A percentile compares a stretch with the other conserved stretches of the same genome.
These are phyloP conservation scores for Guaruba guarouba DNA, from an alignment of 2,113 vertebrate genomes.

Conservation along the genomic window DNA sequence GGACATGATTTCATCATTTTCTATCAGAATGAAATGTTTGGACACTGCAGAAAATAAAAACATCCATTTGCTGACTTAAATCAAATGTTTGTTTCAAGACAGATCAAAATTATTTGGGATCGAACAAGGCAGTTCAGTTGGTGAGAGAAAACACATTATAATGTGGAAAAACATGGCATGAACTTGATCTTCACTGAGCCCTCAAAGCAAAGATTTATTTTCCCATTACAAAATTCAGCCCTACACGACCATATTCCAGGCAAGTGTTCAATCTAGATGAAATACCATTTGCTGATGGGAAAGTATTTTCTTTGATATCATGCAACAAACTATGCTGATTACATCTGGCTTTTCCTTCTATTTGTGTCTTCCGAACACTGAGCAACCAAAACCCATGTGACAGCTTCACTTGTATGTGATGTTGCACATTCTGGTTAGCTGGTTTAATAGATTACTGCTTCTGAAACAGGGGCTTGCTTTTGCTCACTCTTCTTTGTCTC, in stretches of 20 bases:
- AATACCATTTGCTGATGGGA: background rate
- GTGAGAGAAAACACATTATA: background rate
- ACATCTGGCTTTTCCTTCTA: background rate
- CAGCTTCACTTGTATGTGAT: background rate
- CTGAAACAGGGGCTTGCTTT: background rate
- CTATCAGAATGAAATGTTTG: constrained; percentile 33
- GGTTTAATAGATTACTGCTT: background rate
- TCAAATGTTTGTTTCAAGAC: background rate
- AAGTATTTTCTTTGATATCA: background rate
- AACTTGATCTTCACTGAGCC: background rate
- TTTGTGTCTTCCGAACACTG: background rate
- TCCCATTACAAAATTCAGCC: background rate
- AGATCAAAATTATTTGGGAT: background rate
- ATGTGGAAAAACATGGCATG: background rate
- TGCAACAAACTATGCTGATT: background rate
- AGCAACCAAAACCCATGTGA: background rate
- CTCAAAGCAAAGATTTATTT: background rate
- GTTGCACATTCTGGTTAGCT: background rate
- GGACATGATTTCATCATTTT: background rate
- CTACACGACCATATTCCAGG: background rate
- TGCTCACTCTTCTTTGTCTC: background rate
- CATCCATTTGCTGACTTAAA: constrained; percentile 19
- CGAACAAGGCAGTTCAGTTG: background rate
- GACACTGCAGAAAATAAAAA: constrained; percentile 5
- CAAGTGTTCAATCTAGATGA: background rate